phyloP scores from a whole-genome alignment of 2,797 vertebrate genomes.

The Xenentodon cancila region DNA sequence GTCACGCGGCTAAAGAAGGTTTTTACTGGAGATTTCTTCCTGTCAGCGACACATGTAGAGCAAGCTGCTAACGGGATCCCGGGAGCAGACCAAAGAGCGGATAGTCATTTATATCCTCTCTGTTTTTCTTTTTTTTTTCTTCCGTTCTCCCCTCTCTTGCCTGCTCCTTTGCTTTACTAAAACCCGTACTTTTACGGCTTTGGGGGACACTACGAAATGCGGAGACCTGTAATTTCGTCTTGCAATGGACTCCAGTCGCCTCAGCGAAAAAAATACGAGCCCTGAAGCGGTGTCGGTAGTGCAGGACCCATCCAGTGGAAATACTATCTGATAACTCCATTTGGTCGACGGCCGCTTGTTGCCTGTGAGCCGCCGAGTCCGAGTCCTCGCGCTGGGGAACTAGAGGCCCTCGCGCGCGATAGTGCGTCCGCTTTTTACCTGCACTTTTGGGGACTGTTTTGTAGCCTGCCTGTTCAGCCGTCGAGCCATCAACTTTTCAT shows the following conservation, averaged over 20 bases:
- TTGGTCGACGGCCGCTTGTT: constrained; percentile 62
- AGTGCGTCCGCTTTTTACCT: constrained; percentile 29
- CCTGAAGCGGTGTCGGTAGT: constrained; percentile 46
- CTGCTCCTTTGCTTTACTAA: constrained; percentile 5
- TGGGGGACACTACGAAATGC: constrained; percentile 52
- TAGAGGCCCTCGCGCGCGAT: constrained; percentile 49
- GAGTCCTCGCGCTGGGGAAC: constrained; percentile 49
- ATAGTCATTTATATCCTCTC: constrained; percentile 32
- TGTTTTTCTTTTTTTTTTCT: background rate
- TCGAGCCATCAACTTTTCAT: constrained; percentile 59
- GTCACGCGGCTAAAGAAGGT: constrained; percentile 84
- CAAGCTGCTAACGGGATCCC: constrained; percentile 75
- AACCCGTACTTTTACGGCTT: constrained; percentile 20
- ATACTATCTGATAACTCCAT: constrained; percentile 87
- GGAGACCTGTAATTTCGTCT: constrained; percentile 35
- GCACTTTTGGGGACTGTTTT: constrained; percentile 48
- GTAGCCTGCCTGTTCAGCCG: constrained; percentile 39
- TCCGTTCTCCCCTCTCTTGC: background rate
- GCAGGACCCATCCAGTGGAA: constrained; percentile 77
- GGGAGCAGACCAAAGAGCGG: constrained; percentile 45
- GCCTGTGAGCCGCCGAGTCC: constrained; percentile 47
- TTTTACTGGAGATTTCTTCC: constrained; percentile 88
- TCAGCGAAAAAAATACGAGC: constrained; percentile 30
- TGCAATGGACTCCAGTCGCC: constrained; percentile 70
- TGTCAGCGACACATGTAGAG: constrained; percentile 96